These are phyloP conservation scores for Oxycera nigricornis DNA, from an alignment of 2,888 invertebrate genomes.

Conservation along the genomic window DNA sequence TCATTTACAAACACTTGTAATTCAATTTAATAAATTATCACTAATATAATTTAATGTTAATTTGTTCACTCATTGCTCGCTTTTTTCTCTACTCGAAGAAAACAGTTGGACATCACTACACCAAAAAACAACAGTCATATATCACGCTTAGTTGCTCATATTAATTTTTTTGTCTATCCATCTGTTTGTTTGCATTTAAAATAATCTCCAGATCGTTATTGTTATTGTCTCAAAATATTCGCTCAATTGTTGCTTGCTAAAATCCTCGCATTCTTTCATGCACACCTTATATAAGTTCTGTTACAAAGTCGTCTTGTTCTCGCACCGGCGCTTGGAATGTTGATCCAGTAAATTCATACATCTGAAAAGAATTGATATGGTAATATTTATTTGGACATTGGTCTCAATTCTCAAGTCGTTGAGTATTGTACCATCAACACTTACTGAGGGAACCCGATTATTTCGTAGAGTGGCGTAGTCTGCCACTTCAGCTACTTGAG, in stretches of 20 bases:
- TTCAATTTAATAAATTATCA: constrained; percentile 36
- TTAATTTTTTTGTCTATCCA: constrained; percentile 9
- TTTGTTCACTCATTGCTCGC: constrained; percentile 33
- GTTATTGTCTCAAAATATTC: constrained; percentile 30
- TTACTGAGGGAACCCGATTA: constrained; percentile 60
- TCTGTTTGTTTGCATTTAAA: constrained; percentile 13
- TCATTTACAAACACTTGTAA: constrained; percentile 21
- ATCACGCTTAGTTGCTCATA: constrained; percentile 29
- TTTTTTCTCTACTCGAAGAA: not conserved
- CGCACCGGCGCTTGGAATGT: constrained; percentile 75
- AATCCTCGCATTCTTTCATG: not conserved
- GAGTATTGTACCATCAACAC: not conserved
- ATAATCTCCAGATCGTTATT: constrained; percentile 24
- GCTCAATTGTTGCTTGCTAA: not conserved
- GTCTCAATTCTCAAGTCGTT: too few relatives aligned
- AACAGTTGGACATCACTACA: constrained; percentile 17
- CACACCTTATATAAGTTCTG: constrained; percentile 58
- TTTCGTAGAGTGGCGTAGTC: constrained; percentile 62
- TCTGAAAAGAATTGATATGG: constrained; percentile 49
- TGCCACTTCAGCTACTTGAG: constrained; percentile 56
- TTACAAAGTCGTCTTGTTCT: constrained; percentile 59
- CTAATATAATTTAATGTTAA: constrained; percentile 29
- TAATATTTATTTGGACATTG: not conserved
- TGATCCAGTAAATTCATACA: constrained; percentile 67
- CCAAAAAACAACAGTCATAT: constrained; percentile 36